phyloP scores from a whole-genome alignment of 2,888 invertebrate species.

The Platynereis dumerilii region DNA sequence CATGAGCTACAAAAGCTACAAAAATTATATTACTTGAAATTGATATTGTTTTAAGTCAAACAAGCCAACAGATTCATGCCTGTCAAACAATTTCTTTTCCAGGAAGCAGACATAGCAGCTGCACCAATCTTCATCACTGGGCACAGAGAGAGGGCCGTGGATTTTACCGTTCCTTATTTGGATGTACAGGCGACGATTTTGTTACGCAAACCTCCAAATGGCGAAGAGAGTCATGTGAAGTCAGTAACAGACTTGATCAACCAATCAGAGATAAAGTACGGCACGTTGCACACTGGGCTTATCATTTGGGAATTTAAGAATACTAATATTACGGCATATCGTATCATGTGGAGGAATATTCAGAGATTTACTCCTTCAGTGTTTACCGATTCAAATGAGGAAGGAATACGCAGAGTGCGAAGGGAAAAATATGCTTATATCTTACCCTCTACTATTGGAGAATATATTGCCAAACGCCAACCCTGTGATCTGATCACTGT shows the following conservation, averaged over 20 bases:
- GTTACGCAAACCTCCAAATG: constrained; percentile 19
- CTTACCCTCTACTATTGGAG: constrained; percentile 31
- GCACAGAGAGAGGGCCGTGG: constrained; percentile 23
- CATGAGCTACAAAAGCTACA: no score
- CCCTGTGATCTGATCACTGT: constrained; percentile 35
- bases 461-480: constrained; percentile 25
- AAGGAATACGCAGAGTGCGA: constrained; percentile 32
- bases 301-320: constrained; percentile 27
- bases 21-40: no score
- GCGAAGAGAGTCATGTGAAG: constrained; percentile 12
- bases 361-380: constrained; percentile 16
- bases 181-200: constrained; percentile 30
- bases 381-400: constrained; percentile 28
- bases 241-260: constrained; percentile 27
- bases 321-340: constrained; percentile 22
- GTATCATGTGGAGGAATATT: constrained; percentile 32
- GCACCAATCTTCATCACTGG: constrained; percentile 32
- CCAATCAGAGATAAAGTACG: constrained; percentile 31
- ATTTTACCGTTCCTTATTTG: constrained; percentile 30
- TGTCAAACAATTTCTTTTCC: no score
- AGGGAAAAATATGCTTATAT: constrained; percentile 33
- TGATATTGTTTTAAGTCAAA: no score
- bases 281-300: constrained; percentile 28
- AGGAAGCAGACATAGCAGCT: constrained; percentile 33
- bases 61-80: no score